Conservation (phyloP, 1,140 invertebrate genomes). For the Diachasma alloeum region DNA sequence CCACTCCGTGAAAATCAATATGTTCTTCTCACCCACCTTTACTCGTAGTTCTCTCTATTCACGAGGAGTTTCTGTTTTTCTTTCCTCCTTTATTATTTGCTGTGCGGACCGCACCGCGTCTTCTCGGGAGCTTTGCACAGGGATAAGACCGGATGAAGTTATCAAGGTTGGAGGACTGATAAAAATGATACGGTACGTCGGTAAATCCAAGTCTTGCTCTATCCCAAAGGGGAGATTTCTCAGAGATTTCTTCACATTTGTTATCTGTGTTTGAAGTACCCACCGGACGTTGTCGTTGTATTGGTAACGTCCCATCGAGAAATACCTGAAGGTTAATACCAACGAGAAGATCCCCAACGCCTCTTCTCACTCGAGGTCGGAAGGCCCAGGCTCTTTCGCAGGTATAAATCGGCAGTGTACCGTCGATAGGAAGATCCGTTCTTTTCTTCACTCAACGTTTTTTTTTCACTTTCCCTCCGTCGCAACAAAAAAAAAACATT, state of each 20-base stretch:
- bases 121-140: neutral
- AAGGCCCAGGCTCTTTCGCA: neutral
- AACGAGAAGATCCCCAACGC: neutral
- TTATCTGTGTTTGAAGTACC: slow-evolving; percentile 13
- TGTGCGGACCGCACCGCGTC: neutral
- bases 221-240: neutral
- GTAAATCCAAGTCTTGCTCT: neutral
- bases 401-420: neutral
- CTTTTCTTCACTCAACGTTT: neutral
- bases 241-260: slow-evolving; percentile 1
- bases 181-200: slow-evolving; percentile 12
- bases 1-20: neutral
- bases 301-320: neutral
- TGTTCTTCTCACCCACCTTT: neutral
- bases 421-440: neutral
- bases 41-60: neutral
- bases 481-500: neutral
- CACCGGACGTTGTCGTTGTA: neutral
- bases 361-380: neutral
- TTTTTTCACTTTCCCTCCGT: neutral
- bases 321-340: neutral
- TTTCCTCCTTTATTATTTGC: slow-evolving; percentile 10
- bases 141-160: slow-evolving; percentile 25
- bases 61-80: neutral
- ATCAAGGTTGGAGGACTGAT: neutral